Evolutionary conservation across 2,888 invertebrate genomes (phyloP).

Genomic region (Thelaira solivaga): DNA sequence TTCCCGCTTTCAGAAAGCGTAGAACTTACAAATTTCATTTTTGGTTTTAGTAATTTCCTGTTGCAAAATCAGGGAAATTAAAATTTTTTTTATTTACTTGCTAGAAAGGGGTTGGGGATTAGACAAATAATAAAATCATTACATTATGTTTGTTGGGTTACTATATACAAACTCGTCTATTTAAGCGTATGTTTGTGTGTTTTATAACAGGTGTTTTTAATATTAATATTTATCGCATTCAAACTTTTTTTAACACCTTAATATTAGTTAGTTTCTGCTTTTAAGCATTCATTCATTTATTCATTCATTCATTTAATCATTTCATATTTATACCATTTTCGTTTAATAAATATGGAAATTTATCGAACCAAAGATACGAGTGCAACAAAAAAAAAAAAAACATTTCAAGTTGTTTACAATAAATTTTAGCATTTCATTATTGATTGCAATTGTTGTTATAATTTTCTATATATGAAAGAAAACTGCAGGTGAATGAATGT

Average conservation of each 20-base stretch:
- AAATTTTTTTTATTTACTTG: too few relatives aligned
- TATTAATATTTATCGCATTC: conserved; percentile 22
- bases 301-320: not conserved
- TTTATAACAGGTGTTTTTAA: conserved; percentile 41
- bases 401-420: conserved; percentile 10
- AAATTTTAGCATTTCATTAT: conserved; percentile 5
- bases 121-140: too few relatives aligned
- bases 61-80: too few relatives aligned
- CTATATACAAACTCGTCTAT: too few relatives aligned
- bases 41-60: too few relatives aligned
- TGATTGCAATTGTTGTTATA: conserved; percentile 27
- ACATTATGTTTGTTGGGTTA: too few relatives aligned
- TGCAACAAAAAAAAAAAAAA: conserved; percentile 1
- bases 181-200: conserved; percentile 3
- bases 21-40: too few relatives aligned
- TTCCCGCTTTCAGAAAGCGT: too few relatives aligned
- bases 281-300: not conserved
- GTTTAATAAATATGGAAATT: conserved; percentile 18
- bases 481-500: not conserved
- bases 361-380: not conserved
- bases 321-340: not conserved
- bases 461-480: not conserved
- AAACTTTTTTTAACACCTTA: conserved; percentile 2
- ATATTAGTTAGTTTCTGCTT: not conserved
- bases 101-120: too few relatives aligned